Base-by-base conservation (phyloP, 1,140 invertebrate genomes). In the Palaemon carinicauda region DNA sequence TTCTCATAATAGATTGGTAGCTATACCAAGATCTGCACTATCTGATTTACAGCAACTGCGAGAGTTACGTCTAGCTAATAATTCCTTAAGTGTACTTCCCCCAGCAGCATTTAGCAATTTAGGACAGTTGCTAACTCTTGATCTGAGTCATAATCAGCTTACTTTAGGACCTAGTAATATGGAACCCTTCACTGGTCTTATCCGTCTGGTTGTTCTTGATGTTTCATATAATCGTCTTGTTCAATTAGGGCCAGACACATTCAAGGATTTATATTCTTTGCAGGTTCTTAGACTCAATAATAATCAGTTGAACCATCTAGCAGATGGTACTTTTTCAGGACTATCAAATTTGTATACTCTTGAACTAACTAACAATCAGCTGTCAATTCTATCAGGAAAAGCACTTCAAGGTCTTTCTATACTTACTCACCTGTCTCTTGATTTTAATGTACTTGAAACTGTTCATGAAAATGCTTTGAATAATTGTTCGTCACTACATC, bases 401-500 rank as follows among this genome's bases (percentile, higher is more conserved):
- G 90, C 91, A 3, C 94, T 97, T 89, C 94, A 94, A 88, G 96
- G 96, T 0, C 92, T 97, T 41, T 94, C 94, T 90, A 95, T 94
- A 53, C 92, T 98, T 54, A 95, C 94, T 87, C 77, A 89, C 83
- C 92, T 98, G 73, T 96, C 95, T 1, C 91, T 98, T 90, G 96
- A 97, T 91, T 96, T 96, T 91, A 98, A 98, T 92, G 92, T 94
- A 88, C 94, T 98, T 80, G 93, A 94, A 60, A 94, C 93, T 90
- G 82, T 92, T 12, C 85, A 86, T 21, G 56, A 84, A 51, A 79
- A 77, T 14, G 84, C 87, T 9, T 94, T 98, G 88, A 94, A 94
- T 91, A 98, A 97, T 91, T 95, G 95, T 90, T 95, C 95, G 71
- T 95, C 94, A 87, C 92, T 98, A 79, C 95, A 96, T 92, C 96